These are phyloP conservation scores for Arnoldichthys spilopterus DNA, from an alignment of 2,797 vertebrate species.

Conservation along the genomic window DNA sequence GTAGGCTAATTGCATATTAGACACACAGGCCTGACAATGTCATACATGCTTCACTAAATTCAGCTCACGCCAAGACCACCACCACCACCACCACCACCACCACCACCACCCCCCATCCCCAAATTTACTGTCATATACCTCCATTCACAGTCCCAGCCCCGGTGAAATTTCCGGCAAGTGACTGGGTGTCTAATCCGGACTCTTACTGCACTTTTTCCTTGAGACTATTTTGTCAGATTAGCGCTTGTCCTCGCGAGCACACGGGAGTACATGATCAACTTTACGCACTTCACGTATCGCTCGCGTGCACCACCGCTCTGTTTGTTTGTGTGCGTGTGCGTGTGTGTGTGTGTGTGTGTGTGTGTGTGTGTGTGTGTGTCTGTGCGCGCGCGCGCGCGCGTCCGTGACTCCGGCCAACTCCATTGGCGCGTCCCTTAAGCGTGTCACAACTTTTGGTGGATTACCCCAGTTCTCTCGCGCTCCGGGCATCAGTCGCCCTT, in stretches of 20 bases:
- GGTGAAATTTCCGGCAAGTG: no score
- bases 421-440: slow-evolving; percentile 81
- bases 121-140: no score
- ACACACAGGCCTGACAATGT: background rate
- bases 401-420: slow-evolving; percentile 65
- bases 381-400: slow-evolving; percentile 45
- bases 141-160: no score
- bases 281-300: slow-evolving; percentile 11
- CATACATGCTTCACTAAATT: slow-evolving; percentile 14
- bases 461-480: slow-evolving; percentile 78
- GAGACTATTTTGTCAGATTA: no score
- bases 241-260: background rate
- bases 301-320: background rate
- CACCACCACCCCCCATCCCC: no score
- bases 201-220: no score
- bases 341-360: slow-evolving; percentile 40
- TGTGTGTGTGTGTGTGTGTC: slow-evolving; percentile 47
- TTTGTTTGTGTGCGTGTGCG: slow-evolving; percentile 37
- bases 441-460: slow-evolving; percentile 84
- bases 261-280: background rate
- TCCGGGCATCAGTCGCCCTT: slow-evolving; percentile 63
- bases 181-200: no score
- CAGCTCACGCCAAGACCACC: no score
- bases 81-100: no score
- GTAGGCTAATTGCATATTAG: no score